Conservation (phyloP, 2,113 vertebrate species). For the Cyanistes caeruleus region DNA sequence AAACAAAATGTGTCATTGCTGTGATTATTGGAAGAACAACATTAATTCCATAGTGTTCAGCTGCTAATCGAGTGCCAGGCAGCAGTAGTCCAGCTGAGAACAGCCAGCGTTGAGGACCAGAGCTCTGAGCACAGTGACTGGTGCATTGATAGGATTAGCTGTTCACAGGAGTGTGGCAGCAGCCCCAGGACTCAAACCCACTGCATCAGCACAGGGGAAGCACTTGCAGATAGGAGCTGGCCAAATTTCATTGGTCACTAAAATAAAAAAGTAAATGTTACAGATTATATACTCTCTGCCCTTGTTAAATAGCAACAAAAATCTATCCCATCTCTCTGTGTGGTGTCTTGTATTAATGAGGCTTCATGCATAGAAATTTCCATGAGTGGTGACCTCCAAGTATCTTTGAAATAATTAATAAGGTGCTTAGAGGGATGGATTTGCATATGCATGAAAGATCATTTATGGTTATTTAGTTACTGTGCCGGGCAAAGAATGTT, state of each 20-base stretch:
- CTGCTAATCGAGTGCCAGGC: not conserved
- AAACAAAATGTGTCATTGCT: not conserved
- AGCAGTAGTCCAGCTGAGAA: not conserved
- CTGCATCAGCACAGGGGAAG: not conserved
- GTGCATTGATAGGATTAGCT: slow-evolving; percentile 6
- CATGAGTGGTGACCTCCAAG: slow-evolving; percentile 75
- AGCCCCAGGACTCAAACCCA: not conserved
- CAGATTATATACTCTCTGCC: slow-evolving; percentile 48
- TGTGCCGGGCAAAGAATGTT: slow-evolving; percentile 43
- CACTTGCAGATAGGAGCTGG: not conserved
- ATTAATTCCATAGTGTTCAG: not conserved
- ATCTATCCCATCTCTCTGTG: slow-evolving; percentile 38
- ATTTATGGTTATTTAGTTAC: slow-evolving; percentile 66
- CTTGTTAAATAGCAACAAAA: slow-evolving; percentile 59
- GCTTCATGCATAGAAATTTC: slow-evolving; percentile 69
- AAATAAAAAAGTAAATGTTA: slow-evolving; percentile 10
- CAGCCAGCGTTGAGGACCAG: not conserved
- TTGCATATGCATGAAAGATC: slow-evolving; percentile 74
- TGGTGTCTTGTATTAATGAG: slow-evolving; percentile 73
- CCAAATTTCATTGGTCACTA: slow-evolving; percentile 19
- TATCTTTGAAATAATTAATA: slow-evolving; percentile 82
- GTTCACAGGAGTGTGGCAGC: not conserved
- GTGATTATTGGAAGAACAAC: not conserved
- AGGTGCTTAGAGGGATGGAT: slow-evolving; percentile 69
- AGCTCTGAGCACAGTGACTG: not conserved